Base-by-base conservation (phyloP, 1,140 invertebrate species). In the Hyles vespertilio region DNA sequence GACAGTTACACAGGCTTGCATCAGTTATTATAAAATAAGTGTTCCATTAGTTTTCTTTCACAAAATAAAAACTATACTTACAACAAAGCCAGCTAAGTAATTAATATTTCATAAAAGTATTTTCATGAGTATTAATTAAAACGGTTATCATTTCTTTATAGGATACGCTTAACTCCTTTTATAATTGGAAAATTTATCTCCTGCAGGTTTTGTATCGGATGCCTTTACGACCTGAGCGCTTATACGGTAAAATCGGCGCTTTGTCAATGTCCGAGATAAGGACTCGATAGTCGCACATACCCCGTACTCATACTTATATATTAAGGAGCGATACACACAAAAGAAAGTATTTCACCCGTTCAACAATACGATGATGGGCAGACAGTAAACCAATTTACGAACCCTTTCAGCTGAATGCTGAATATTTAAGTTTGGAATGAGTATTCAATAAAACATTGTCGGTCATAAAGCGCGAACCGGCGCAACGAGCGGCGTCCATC, bases 381-480 rank as follows among this genome's bases (percentile, higher is more conserved):
- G 69, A 69, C 74, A 74, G 70, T 70, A 74, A 75, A 79, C 58
- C 61, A 61, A 58, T 77, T 79, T 71, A 77, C 72, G 64, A 59
- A 55, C 56, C 56, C 51, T 58, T 67, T 69, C 57, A 53, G 59
- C 56, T 69, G 67, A 67, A 74, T 63, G 52, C 51, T 67, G 58
- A 74, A 77, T 71, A 69, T 72, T 76, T 69, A 71, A 72, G 47
- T 51, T 51, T 59, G 50, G 67, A 77, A 65, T 77, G 76, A 83
- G 77, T 83, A 84, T 88, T 86, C 81, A 86, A 88, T 88, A 85
- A 88, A 86, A 84, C 73, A 69, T 79, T 69, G 56, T 46, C 54
- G 59, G 69, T 70, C 74, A 69, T 86, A 87, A 85, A 85, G 63
- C 65, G 61, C 63, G 36, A 40, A 40, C 36, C 36, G 69, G 71